A percentile compares a stretch with the other conserved stretches of the same genome.
Evolutionary conservation across 1,140 invertebrate genomes (phyloP).

Genomic region (Drosophila leontia): DNA sequence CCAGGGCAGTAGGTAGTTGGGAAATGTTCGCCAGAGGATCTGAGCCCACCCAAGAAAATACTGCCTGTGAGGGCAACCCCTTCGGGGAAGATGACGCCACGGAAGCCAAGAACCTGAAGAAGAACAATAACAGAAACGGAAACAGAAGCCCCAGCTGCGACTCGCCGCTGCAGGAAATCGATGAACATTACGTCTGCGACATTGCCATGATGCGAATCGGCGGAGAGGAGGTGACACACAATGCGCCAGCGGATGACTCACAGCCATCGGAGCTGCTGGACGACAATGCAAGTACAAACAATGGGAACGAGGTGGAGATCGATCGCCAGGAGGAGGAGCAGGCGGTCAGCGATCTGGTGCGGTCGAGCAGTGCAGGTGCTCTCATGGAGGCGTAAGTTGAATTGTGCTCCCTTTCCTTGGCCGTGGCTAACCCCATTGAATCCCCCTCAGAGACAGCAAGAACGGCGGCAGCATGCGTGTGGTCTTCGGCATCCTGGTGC

Average conservation of each 20-base stretch:
- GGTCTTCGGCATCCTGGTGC: constrained; percentile 76
- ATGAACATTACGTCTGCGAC: constrained; percentile 76
- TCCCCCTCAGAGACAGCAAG: constrained; percentile 39
- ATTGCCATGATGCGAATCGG: constrained; percentile 76
- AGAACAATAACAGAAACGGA: constrained; percentile 6
- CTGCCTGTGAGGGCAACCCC: constrained; percentile 16
- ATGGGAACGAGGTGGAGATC: constrained; percentile 64
- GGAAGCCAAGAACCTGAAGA: constrained; percentile 5
- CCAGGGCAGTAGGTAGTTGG: constrained; percentile 42
- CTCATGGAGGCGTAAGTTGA: constrained; percentile 65
- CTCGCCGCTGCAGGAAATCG: constrained; percentile 51
- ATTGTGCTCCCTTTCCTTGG: background rate
- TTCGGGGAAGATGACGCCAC: constrained; percentile 1
- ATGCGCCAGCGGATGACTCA: constrained; percentile 17
- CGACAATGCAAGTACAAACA: constrained; percentile 13
- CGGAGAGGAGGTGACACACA: constrained; percentile 51
- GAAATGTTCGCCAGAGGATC: constrained; percentile 50
- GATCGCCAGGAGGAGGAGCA: constrained; percentile 78
- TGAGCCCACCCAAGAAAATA: constrained; percentile 9
- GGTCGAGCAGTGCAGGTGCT: constrained; percentile 46
- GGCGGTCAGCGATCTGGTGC: constrained; percentile 72
- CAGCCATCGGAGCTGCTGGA: constrained; percentile 1
- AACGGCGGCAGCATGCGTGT: constrained; percentile 77
- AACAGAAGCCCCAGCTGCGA: constrained; percentile 14
- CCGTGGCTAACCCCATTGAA: background rate